phyloP scores from a whole-genome alignment of 2,113 vertebrate species.

The Pelecanoides urinatrix region DNA sequence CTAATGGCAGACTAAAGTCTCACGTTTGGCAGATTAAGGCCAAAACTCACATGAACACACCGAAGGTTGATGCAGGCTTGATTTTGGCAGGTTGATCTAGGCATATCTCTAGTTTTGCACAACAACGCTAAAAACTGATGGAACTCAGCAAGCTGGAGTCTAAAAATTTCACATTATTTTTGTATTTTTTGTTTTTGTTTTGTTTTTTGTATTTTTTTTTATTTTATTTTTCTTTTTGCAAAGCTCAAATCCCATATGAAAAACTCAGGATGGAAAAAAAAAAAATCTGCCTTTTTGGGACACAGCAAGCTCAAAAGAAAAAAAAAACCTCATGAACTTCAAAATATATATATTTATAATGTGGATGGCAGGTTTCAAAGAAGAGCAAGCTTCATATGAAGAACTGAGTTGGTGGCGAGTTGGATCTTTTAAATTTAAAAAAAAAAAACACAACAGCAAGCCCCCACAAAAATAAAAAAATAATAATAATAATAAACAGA shows the following conservation, averaged over 20 bases:
- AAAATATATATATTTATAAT: constrained; percentile 66
- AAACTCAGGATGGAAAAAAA: constrained; percentile 76
- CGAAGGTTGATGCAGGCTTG: constrained; percentile 83
- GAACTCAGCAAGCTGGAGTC: constrained; percentile 82
- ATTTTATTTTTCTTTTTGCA: constrained; percentile 70
- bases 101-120: constrained; percentile 79
- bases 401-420: too few species aligned
- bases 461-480: not conserved
- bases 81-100: constrained; percentile 81
- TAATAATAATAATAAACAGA: constrained; percentile 36
- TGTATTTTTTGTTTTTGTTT: not conserved
- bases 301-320: constrained; percentile 83
- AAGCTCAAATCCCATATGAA: constrained; percentile 81
- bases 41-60: constrained; percentile 80
- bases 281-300: constrained; percentile 63
- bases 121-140: constrained; percentile 82
- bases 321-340: constrained; percentile 68
- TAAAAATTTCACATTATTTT: constrained; percentile 73
- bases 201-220: not conserved
- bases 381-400: not conserved
- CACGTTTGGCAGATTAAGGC: constrained; percentile 84
- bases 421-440: too few species aligned
- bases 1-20: constrained; percentile 87
- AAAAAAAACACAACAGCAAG: too few species aligned
- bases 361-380: constrained; percentile 78